Base-by-base conservation (phyloP, 92 coral and sea anemone genomes). In the Montipora capitata region DNA sequence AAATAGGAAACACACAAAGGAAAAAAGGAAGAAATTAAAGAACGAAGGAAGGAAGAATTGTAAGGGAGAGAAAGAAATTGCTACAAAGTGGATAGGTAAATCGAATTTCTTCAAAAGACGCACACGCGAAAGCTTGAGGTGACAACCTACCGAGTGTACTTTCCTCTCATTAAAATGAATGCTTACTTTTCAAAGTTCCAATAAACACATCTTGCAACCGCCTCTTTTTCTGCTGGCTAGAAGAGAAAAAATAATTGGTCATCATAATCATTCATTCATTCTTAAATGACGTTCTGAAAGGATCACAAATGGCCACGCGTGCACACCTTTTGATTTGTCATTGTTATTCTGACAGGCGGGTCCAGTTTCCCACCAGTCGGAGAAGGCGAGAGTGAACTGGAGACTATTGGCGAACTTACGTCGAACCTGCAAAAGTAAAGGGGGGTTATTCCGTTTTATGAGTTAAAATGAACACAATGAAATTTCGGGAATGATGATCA, bases 151-250 rank as follows among this genome's bases (percentile, higher is more conserved):
- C 51, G 6, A 5, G 2, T 45, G 51, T 45, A 45, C 51, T 8
- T 45, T 0, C 51, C 9, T 8, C 51, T 8, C 44, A 40, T 35
- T 5, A 57, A 20, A 13, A 13, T 61, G 13, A 17, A 7, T 16
- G 68, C 96, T 93, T 88, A 96, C 99, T 89, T 91, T 80, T 86
- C 88, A 76, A 95, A 95, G 88, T 96, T 94, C 99, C 99, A 96
- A 61, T 81, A 96, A 7, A 93, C 99, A 68, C 99, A 96, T 75
- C 72, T 93, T 9, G 91, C 71, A 11, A 84, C 83, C 27, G 87
- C 91, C 41, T 76, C 90, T 74, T 77, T 81, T 81, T 87, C 79
- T 56, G 86, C 57, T 65, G 87, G 92, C 95, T 95, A 78, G 18
- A 74, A 81, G 13, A 9, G 56, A 72, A 72, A 14, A 16, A 42